Base-by-base conservation (phyloP, 2,888 invertebrate genomes). In the Nymphalis urticae region DNA sequence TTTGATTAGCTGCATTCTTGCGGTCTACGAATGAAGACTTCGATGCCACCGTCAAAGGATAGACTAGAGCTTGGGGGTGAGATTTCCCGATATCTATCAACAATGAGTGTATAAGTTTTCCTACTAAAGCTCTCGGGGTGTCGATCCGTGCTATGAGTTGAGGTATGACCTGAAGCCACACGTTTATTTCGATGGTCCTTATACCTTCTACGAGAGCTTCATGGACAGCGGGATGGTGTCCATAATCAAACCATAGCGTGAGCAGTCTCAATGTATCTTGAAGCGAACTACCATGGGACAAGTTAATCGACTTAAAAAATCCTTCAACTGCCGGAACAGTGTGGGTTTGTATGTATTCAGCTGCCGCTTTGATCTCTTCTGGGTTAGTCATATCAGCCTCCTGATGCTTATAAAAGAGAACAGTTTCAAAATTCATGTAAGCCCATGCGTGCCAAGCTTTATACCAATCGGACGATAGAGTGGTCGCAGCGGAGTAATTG, bases 401-500 rank as follows among this genome's bases (percentile, higher is more conserved):
- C 71, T 90, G 93, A 62, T 93, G 92, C 80, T 94, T 94, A 75
- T 94, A 94, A 77, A 94, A 94, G 4, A 94, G 82, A 10, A 98
- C 97, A 0, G 98, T 97, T 88, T 99, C 98, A 82, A 98, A 99
- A 89, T 99, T 99, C 95, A 98, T 98, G 82, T 98, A 98, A 0
- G 99, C 99, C 95, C 97, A 98, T 0, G 98, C 96, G 87, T 99
- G 99, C 99, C 99, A 99, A 0, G 99, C 99, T 92, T 98, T 98
- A 85, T 98, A 98, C 98, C 99, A 99, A 64, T 95, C 95, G 1
- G 95, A 94, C 78, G 98, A 97, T 75, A 96, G 95, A 73, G 96
- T 95, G 0, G 97, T 97, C 0, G 98, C 97, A n/a, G 95, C 93
- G 48, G 94, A 93, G 84, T 97, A 98, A 82, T 96, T 97, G 62